These are phyloP conservation scores for Thermophis baileyi DNA, from an alignment of 2,113 vertebrate genomes.

Conservation along the genomic window DNA sequence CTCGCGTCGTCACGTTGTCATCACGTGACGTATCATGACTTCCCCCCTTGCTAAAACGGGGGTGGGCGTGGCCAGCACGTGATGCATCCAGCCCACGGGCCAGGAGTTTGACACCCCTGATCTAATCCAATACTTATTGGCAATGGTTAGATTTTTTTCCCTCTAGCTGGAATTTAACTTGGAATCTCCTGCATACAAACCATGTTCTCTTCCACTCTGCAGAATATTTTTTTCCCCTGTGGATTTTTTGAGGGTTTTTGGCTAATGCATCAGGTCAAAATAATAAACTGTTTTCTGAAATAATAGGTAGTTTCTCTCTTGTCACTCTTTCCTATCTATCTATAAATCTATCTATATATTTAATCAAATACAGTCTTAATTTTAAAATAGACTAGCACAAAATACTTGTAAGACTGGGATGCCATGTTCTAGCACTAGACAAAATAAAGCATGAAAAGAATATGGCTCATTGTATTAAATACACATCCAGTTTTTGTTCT, in stretches of 20 bases:
- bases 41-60: too few relatives aligned
- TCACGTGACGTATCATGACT: too few relatives aligned
- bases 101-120: too few relatives aligned
- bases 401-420: background rate
- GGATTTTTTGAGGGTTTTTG: background rate
- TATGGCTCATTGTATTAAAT: background rate
- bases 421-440: background rate
- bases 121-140: background rate
- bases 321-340: background rate
- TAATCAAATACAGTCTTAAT: background rate
- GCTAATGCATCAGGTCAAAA: background rate
- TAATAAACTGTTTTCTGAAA: background rate
- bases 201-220: background rate
- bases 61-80: too few relatives aligned
- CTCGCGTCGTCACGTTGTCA: too few relatives aligned
- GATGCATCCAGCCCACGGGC: too few relatives aligned
- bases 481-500: slow-evolving; percentile 22
- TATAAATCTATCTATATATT: background rate
- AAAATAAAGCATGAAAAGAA: slow-evolving; percentile 4
- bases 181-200: background rate
- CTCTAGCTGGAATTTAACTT: background rate
- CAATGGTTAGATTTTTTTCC: background rate
- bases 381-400: slow-evolving; percentile 17
- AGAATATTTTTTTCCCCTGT: background rate
- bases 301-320: slow-evolving; percentile 8